These are phyloP conservation scores for Aythya baeri DNA, from an alignment of 2,113 vertebrate genomes.

Conservation along the genomic window DNA sequence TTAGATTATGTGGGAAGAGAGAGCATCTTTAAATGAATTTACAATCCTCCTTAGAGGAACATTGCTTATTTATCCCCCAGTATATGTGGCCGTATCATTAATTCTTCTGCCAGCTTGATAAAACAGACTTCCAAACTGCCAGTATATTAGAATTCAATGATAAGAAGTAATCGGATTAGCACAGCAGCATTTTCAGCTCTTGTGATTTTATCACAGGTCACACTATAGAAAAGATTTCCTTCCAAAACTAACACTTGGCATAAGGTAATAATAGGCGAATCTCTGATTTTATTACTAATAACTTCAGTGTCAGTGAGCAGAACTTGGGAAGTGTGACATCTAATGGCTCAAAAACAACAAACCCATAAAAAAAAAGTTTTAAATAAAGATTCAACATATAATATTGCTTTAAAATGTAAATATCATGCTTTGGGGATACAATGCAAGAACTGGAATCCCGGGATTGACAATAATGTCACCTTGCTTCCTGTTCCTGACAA, in stretches of 20 bases:
- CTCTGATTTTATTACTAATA: not conserved
- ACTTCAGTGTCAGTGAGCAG: not conserved
- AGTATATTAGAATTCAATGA: not conserved
- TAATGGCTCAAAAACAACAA: not conserved
- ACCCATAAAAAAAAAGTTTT: not conserved
- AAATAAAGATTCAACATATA: not conserved
- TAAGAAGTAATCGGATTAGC: not conserved
- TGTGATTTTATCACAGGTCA: not conserved
- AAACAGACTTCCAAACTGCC: not conserved
- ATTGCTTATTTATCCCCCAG: not conserved
- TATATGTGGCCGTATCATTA: not conserved
- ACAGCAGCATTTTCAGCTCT: not conserved
- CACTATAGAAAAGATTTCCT: not conserved
- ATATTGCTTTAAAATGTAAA: not conserved
- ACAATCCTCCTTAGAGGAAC: not conserved
- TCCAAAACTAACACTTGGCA: not conserved
- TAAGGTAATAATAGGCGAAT: not conserved
- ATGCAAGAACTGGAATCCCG: not conserved
- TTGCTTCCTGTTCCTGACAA: not conserved
- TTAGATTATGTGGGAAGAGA: not conserved
- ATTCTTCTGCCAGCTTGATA: slow-evolving; percentile 1
- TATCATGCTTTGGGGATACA: not conserved
- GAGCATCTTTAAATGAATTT: not conserved
- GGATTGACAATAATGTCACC: not conserved
- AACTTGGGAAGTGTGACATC: not conserved